These are phyloP conservation scores for Spodoptera exigua DNA, from an alignment of 2,888 invertebrate genomes.

Conservation along the genomic window DNA sequence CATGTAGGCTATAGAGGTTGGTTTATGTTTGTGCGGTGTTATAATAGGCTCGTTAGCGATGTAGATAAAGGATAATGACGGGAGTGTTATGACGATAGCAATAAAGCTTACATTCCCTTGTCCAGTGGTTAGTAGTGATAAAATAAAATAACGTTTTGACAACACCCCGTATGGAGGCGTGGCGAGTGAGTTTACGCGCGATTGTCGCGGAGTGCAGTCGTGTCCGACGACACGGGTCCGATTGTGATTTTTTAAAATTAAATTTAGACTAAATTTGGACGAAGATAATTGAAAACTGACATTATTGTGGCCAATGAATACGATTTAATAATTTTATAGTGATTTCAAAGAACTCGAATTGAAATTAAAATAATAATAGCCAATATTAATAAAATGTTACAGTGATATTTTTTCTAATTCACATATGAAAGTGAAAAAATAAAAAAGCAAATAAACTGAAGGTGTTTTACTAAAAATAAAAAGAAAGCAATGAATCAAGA, in stretches of 20 bases:
- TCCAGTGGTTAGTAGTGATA: conserved; percentile 72
- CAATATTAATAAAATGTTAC: not conserved
- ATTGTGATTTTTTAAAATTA: conserved; percentile 24
- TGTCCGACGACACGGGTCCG: conserved; percentile 64
- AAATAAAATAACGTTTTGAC: conserved; percentile 83
- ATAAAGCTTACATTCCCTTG: conserved; percentile 83
- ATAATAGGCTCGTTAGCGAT: conserved; percentile 51
- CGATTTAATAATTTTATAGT: conserved; percentile 7
- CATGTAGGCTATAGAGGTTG: not conserved
- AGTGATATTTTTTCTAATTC: not conserved
- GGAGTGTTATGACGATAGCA: conserved; percentile 72
- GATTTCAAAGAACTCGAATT: not conserved
- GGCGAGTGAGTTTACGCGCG: conserved; percentile 76
- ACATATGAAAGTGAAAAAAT: not conserved
- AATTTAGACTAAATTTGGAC: conserved; percentile 19
- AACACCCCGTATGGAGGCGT: conserved; percentile 87
- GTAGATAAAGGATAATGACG: conserved; percentile 65
- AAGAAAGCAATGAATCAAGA: conserved; percentile 1
- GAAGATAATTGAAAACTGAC: too few relatives aligned
- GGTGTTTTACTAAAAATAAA: conserved; percentile 18
- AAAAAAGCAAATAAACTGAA: not conserved
- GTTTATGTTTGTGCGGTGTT: conserved; percentile 9
- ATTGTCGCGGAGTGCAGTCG: conserved; percentile 62
- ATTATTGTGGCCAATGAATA: too few relatives aligned
- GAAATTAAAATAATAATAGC: too few relatives aligned